Evolutionary conservation across 1,140 invertebrate genomes (phyloP).

Genomic region (Pseudomyrmex flavicornis): DNA sequence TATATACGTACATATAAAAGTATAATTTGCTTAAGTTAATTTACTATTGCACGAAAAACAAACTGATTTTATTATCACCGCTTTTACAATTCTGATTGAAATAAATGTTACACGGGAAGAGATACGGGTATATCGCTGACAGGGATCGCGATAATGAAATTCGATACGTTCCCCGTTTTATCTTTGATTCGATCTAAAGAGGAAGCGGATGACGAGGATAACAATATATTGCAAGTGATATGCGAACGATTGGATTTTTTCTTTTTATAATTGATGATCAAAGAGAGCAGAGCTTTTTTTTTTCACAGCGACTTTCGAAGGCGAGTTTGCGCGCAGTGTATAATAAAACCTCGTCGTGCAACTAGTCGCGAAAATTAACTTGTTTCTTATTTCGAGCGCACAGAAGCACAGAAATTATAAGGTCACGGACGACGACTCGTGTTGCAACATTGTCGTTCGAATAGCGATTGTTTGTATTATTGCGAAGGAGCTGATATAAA

Average conservation of each 20-base stretch:
- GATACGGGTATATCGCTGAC: background rate
- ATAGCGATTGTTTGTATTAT: constrained; percentile 68
- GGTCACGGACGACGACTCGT: constrained; percentile 51
- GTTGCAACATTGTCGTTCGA: constrained; percentile 55
- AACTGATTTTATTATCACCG: background rate
- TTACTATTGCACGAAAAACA: constrained; percentile 16
- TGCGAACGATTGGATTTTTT: background rate
- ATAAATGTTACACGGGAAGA: constrained; percentile 14
- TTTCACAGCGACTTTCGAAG: constrained; percentile 37
- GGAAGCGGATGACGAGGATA: background rate
- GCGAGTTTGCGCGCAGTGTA: constrained; percentile 10
- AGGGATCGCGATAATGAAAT: constrained; percentile 22
- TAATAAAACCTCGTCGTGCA: constrained; percentile 16
- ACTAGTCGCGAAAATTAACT: constrained; percentile 45
- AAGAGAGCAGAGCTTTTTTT: constrained; percentile 27
- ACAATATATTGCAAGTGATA: constrained; percentile 26
- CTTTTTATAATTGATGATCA: constrained; percentile 2
- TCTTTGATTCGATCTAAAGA: background rate
- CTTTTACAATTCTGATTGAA: constrained; percentile 13
- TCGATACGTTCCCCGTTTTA: background rate
- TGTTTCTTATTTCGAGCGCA: constrained; percentile 24
- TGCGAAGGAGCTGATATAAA: constrained; percentile 77
- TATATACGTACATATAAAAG: constrained; percentile 3
- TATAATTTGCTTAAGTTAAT: constrained; percentile 44
- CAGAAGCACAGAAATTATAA: constrained; percentile 3